Conservation (phyloP, 2,113 vertebrate genomes). For the Burhinus oedicnemus region DNA sequence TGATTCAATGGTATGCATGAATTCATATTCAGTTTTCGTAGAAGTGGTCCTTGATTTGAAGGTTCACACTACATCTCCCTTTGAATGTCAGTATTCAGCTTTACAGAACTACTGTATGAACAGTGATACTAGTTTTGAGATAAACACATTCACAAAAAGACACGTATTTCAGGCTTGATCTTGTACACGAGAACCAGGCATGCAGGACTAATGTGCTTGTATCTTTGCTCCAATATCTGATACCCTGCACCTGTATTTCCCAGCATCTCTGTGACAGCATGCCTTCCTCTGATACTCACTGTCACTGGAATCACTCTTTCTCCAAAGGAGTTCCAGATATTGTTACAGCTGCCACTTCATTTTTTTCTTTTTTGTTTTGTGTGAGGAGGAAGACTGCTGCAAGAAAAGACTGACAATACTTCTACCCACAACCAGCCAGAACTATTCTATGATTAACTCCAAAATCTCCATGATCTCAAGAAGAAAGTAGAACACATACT, state of each 20-base stretch:
- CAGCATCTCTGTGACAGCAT: neutral
- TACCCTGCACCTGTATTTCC: neutral
- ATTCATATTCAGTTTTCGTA: conserved; percentile 68
- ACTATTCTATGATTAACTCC: neutral
- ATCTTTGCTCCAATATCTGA: neutral
- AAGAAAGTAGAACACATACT: neutral
- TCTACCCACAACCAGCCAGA: neutral
- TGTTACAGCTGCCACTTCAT: neutral
- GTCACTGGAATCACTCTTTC: neutral
- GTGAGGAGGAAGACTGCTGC: neutral
- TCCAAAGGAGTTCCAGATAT: neutral
- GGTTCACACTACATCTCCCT: conserved; percentile 16
- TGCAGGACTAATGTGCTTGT: neutral
- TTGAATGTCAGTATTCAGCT: conserved; percentile 10
- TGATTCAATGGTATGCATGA: conserved; percentile 62
- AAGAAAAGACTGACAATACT: neutral
- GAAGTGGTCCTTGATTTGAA: conserved; percentile 41
- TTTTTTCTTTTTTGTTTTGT: neutral
- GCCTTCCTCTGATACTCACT: neutral
- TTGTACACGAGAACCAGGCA: neutral
- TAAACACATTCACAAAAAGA: neutral
- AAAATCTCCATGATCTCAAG: neutral
- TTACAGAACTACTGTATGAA: neutral
- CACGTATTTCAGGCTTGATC: neutral
- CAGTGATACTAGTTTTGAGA: neutral